These are phyloP conservation scores for Phoeniculus purpureus DNA, from an alignment of 2,797 vertebrate species.

Conservation along the genomic window DNA sequence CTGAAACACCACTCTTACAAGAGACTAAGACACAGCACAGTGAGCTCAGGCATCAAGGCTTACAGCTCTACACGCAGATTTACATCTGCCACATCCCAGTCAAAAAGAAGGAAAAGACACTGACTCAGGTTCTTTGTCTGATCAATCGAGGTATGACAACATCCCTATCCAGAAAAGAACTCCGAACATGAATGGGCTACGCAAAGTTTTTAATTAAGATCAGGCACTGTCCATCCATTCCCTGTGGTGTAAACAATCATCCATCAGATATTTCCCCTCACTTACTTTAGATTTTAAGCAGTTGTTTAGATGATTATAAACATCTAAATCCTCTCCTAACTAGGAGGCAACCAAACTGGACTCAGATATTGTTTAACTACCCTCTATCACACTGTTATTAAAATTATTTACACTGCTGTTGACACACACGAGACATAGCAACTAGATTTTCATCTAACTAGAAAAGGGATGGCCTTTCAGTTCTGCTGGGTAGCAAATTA, in stretches of 20 bases:
- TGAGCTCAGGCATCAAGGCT: not conserved
- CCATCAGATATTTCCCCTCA: not conserved
- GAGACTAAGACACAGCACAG: not conserved
- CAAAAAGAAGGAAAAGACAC: too few species aligned
- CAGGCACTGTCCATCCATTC: not conserved
- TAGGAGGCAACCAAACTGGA: not conserved
- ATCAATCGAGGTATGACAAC: too few species aligned
- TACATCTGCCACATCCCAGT: not conserved
- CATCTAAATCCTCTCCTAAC: not conserved
- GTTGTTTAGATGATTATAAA: not conserved
- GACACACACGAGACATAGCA: not conserved
- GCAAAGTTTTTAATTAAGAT: not conserved
- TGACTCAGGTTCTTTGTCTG: too few species aligned
- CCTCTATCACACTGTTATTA: not conserved
- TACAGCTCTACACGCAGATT: not conserved
- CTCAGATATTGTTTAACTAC: not conserved
- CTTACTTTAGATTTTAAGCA: not conserved
- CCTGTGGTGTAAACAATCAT: not conserved
- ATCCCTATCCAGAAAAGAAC: not conserved
- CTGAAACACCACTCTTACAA: rapidly evolving
- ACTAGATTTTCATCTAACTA: not conserved
- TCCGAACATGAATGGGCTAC: not conserved
- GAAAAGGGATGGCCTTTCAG: not conserved
- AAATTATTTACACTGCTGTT: constrained; percentile 14
- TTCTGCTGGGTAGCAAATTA: not conserved